Base-by-base conservation (phyloP, 2,113 vertebrate species). In the Semnornis frantzii region DNA sequence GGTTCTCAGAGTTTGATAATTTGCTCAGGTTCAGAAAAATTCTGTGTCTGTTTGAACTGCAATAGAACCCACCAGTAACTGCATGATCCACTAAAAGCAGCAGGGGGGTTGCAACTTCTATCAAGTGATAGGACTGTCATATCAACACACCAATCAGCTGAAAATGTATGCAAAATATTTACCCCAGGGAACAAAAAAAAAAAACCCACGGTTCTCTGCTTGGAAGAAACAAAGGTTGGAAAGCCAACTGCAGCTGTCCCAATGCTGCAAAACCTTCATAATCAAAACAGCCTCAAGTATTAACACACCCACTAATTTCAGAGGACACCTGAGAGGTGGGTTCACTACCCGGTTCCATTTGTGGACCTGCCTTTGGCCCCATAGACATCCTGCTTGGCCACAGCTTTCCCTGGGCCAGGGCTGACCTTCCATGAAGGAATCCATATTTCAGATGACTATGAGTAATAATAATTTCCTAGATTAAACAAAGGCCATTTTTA, bases 351-450 rank as follows among this genome's bases (percentile, higher is more conserved):
- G 39, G 6, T 52, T 31, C 30, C 20, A 34, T 18, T 8, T 1
- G 0, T 1, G 21, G 62, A 33, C 15, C 6, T 28, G 44, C 5
- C 12, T 7, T 16, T 50, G 44, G 25, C 28, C 42, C 9, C 21
- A 27, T 17, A 25, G 17, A 8, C 10, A 12, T 62, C 15, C 17
- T 0, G 0, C 64, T 5, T 9, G 30, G 31, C 16, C 0, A 0
- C 12, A 64, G 58, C 21, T 19, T 75, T 3, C 24, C 23, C 28
- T 12, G 39, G 27, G 42, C 33, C 50, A 75, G 21, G 27, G 10
- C 0, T 75, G 59, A 39, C 66, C 54, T 72, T 62, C 74, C 2
- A 1, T 78, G 77, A 87, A 89, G 21, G 28, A 90, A 62, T 58
- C 44, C 23, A 8, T 11, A 8, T 78, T 84, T 79, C 44, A 39